These are phyloP conservation scores for Nemotelus nigrinus DNA, from an alignment of 2,888 invertebrate genomes.

Conservation along the genomic window DNA sequence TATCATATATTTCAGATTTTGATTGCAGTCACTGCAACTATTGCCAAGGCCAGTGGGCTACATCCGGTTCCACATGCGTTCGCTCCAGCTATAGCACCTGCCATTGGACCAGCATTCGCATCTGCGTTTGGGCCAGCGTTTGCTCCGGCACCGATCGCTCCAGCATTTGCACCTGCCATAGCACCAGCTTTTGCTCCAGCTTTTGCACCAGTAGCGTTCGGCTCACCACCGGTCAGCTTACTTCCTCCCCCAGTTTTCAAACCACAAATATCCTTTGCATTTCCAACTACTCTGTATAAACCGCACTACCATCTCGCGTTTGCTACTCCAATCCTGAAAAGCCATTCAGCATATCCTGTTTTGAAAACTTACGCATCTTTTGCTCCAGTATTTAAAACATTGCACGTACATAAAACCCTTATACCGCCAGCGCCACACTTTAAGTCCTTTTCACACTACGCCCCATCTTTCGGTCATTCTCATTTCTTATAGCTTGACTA, in stretches of 20 bases:
- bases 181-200: constrained; percentile 41
- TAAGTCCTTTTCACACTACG: constrained; percentile 41
- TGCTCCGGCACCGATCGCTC: constrained; percentile 26
- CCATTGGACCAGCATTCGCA: constrained; percentile 30
- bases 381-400: constrained; percentile 38
- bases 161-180: constrained; percentile 36
- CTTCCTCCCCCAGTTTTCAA: constrained; percentile 41
- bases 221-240: neutral
- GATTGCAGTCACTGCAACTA: neutral
- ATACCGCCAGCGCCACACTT: constrained; percentile 34
- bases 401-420: constrained; percentile 38
- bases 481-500: constrained; percentile 36
- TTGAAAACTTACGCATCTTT: constrained; percentile 40
- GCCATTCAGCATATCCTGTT: constrained; percentile 30
- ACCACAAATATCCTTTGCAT: constrained; percentile 38
- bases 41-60: neutral
- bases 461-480: constrained; percentile 40
- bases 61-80: constrained; percentile 29
- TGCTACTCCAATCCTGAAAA: constrained; percentile 44
- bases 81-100: constrained; percentile 34
- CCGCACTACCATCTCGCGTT: constrained; percentile 36
- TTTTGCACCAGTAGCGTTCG: constrained; percentile 17
- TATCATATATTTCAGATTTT: constrained; percentile 33
- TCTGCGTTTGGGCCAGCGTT: constrained; percentile 29
- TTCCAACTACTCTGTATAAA: constrained; percentile 36